Evolutionary conservation across 2,888 invertebrate genomes (phyloP).

Genomic region (Mythimna albipuncta): DNA sequence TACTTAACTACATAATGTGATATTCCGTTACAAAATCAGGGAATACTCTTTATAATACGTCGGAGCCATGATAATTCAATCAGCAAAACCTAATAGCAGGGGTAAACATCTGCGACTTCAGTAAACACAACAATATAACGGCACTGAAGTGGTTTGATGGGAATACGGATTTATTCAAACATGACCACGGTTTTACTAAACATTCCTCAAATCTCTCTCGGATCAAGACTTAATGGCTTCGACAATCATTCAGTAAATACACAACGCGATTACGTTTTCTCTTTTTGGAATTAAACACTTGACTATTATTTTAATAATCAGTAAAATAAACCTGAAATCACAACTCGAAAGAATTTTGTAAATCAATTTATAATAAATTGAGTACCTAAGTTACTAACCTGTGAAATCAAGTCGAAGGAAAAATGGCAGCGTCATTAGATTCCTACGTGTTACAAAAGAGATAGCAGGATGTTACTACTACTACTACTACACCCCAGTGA

Average conservation of each 20-base stretch:
- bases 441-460: too few species aligned
- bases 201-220: slow-evolving; percentile 33
- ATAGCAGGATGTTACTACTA: too few species aligned
- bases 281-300: background rate
- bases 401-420: too few species aligned
- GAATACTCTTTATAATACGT: slow-evolving; percentile 35
- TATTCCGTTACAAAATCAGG: slow-evolving; percentile 26
- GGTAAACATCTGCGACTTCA: slow-evolving; percentile 44
- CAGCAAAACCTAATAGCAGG: slow-evolving; percentile 52
- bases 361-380: too few species aligned
- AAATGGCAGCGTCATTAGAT: too few species aligned
- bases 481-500: too few species aligned
- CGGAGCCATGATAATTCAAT: slow-evolving; percentile 52
- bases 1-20: background rate
- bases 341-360: too few species aligned
- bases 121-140: slow-evolving; percentile 53
- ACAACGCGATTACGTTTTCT: background rate
- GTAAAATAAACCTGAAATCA: too few species aligned
- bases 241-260: background rate
- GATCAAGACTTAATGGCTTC: background rate
- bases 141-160: slow-evolving; percentile 47
- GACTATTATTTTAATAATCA: too few species aligned
- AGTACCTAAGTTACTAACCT: too few species aligned
- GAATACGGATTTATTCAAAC: slow-evolving; percentile 48
- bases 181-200: slow-evolving; percentile 34